Evolutionary conservation across 2,113 vertebrate species (phyloP).

Genomic region (Paratilapia polleni): DNA sequence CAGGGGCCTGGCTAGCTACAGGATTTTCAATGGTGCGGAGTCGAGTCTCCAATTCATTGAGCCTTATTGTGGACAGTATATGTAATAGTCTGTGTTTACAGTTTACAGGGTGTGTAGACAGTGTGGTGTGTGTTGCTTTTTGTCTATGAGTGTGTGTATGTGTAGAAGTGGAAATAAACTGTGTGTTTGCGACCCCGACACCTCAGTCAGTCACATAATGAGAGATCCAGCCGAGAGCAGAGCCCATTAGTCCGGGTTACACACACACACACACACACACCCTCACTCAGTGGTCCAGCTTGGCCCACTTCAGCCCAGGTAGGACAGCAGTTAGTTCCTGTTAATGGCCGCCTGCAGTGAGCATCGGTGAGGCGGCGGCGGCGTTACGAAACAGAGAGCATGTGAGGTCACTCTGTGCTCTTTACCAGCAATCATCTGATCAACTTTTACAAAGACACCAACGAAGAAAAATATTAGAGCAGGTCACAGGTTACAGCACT

Average conservation of each 20-base stretch:
- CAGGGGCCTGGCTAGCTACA: no score
- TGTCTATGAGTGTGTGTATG: background rate
- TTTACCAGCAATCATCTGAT: background rate
- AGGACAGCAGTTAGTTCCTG: background rate
- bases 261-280: background rate
- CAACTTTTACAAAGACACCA: background rate
- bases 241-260: constrained; percentile 29
- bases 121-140: background rate
- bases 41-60: no score
- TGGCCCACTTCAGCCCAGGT: constrained; percentile 43
- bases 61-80: background rate
- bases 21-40: no score
- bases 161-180: no score
- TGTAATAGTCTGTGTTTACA: background rate
- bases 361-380: background rate
- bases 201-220: constrained; percentile 37
- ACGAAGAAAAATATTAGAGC: background rate
- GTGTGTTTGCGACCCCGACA: background rate
- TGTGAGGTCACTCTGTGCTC: constrained; percentile 5
- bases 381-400: constrained; percentile 5
- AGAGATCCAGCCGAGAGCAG: constrained; percentile 40
- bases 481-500: background rate
- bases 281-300: constrained; percentile 21
- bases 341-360: constrained; percentile 21
- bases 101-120: background rate